Evolutionary conservation across 2,113 vertebrate genomes (phyloP), one percentile per base, ranked within the genome.

Genomic region (Psophia crepitans): DNA sequence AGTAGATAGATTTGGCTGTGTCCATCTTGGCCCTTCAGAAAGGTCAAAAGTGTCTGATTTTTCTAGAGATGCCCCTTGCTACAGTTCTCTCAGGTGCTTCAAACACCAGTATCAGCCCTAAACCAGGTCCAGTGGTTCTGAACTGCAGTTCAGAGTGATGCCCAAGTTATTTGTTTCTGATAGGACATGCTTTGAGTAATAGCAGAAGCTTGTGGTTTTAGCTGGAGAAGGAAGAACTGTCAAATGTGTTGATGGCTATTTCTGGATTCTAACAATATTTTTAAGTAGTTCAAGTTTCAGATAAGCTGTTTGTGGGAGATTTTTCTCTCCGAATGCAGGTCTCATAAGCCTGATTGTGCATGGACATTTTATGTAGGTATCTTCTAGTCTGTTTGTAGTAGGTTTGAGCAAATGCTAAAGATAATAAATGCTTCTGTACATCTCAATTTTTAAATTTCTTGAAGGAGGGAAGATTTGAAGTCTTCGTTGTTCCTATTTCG

Each of bases 41-140:
- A n/a, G 19, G 11, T 43, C 43, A 2, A 3, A 26, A 33, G 2
- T 14, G 19, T 16, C 23, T 1, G 3, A 0, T 5, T 26, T 8
- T 66, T 35, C 44, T 39, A 2, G 0, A 8, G 46, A 66, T 8
- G 11, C 26, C 53, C 44, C 21, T 69, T 8, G 8, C 35, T 69
- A 2, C 35, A 24, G 8, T 8, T 13, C 60, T 9, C 49, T 43
- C 16, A 13, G 70, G 28, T 28, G 51, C 27, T 87, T 33, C 6
- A 26, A 23, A 28, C 5, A 12, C 15, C 19, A 15, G 4, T 11
- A 33, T 3, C 9, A 49, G 30, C 23, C 46, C 43, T 4, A 2
- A 18, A 27, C 26, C 35, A 23, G 14, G 26, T 8, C 17, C 37
- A 76, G 63, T n/a, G n/a, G n/a, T 43, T 32, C 12, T 73, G 14